These are phyloP conservation scores for Pandemis corylana DNA, from an alignment of 2,888 invertebrate genomes.

Conservation along the genomic window DNA sequence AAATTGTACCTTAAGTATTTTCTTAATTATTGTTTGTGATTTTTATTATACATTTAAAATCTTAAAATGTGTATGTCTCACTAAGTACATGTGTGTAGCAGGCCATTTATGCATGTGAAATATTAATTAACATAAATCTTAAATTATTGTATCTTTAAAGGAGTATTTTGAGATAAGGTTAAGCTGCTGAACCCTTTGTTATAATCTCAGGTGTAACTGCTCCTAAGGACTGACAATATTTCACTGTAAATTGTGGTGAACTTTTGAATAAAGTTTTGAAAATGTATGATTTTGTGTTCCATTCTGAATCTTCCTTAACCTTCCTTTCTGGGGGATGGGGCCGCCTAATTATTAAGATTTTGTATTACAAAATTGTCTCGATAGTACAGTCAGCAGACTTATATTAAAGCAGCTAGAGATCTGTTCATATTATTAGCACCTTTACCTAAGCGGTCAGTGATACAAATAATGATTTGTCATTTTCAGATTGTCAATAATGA, in stretches of 20 bases:
- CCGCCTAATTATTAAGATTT: no score
- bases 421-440: no score
- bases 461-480: no score
- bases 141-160: constrained; percentile 49
- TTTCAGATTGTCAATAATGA: no score
- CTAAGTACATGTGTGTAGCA: constrained; percentile 40
- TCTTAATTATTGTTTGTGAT: constrained; percentile 46
- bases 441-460: no score
- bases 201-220: constrained; percentile 48
- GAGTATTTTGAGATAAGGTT: constrained; percentile 38
- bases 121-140: constrained; percentile 45
- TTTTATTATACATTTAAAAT: constrained; percentile 34
- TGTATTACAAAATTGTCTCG: no score
- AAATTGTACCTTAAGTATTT: constrained; percentile 47
- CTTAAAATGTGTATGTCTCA: constrained; percentile 29
- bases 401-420: no score
- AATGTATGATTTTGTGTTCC: not conserved
- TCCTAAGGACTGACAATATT: constrained; percentile 73
- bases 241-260: constrained; percentile 75
- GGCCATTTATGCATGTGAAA: constrained; percentile 37
- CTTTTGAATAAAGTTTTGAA: constrained; percentile 59
- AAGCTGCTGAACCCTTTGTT: constrained; percentile 35
- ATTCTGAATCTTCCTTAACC: no score
- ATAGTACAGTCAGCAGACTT: no score
- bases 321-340: no score